Conservation (phyloP, 2,113 vertebrate species). For the Thunnus maccoyii region DNA sequence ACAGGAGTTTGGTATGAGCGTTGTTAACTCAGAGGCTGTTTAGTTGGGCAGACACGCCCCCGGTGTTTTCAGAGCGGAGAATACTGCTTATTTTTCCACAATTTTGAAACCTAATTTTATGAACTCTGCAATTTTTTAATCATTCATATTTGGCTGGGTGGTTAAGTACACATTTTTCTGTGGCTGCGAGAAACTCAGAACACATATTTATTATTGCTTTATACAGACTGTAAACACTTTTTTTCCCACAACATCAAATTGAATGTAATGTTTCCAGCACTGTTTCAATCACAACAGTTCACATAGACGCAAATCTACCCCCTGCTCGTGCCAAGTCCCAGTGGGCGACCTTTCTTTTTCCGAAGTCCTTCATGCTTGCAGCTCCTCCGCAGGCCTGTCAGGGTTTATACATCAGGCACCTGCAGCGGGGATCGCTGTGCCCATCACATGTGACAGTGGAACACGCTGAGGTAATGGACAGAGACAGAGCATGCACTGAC, state of each 20-base stretch:
- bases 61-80: no score
- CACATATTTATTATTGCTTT: no score
- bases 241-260: background rate
- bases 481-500: conserved; percentile 24
- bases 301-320: conserved; percentile 32
- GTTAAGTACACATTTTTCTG: no score
- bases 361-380: conserved; percentile 35
- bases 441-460: conserved; percentile 41
- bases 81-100: no score
- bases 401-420: conserved; percentile 46
- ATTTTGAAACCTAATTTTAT: no score
- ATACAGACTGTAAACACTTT: background rate
- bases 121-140: no score
- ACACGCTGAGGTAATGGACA: conserved; percentile 42
- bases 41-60: no score
- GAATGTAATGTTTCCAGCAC: background rate
- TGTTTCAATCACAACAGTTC: background rate
- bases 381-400: conserved; percentile 46
- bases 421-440: background rate
- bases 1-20: no score
- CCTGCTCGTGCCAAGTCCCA: background rate
- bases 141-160: no score
- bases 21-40: no score
- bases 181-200: no score
- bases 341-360: conserved; percentile 14